Evolutionary conservation across 2,113 vertebrate species (phyloP).

Genomic region (Dromas ardeola): DNA sequence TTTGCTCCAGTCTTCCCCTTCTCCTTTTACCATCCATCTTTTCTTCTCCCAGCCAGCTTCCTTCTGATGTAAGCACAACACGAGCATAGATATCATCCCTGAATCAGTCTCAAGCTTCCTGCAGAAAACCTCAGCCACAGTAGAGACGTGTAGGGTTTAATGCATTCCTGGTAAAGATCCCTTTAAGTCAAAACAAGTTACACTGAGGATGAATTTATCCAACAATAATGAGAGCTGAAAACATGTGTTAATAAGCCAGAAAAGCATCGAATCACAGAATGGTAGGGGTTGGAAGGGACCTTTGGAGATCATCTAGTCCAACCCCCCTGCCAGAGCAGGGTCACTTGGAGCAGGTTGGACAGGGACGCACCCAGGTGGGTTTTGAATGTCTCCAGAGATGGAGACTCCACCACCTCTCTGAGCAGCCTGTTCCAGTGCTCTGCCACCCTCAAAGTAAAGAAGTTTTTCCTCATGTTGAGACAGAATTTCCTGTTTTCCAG

Average conservation of each 20-base stretch:
- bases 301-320: background rate
- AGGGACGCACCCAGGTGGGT: too few relatives aligned
- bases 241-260: background rate
- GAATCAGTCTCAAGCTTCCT: background rate
- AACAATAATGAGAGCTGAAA: background rate
- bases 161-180: background rate
- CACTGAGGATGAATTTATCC: background rate
- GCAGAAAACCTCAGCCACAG: background rate
- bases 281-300: background rate
- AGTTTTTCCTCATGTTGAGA: too few relatives aligned
- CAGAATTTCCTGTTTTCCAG: too few relatives aligned
- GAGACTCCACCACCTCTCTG: too few relatives aligned
- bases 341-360: too few relatives aligned
- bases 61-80: background rate
- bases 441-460: too few relatives aligned
- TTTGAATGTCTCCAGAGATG: too few relatives aligned
- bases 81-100: background rate
- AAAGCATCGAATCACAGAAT: background rate
- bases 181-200: background rate
- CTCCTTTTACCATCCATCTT: background rate
- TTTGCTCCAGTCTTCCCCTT: background rate
- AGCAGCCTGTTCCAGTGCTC: too few relatives aligned
- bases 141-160: background rate
- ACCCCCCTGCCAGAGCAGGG: background rate
- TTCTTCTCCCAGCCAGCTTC: background rate